Evolutionary conservation across 2,888 invertebrate genomes (phyloP), one percentile per base, ranked within the genome.

Genomic region (Tridacna crocea): DNA sequence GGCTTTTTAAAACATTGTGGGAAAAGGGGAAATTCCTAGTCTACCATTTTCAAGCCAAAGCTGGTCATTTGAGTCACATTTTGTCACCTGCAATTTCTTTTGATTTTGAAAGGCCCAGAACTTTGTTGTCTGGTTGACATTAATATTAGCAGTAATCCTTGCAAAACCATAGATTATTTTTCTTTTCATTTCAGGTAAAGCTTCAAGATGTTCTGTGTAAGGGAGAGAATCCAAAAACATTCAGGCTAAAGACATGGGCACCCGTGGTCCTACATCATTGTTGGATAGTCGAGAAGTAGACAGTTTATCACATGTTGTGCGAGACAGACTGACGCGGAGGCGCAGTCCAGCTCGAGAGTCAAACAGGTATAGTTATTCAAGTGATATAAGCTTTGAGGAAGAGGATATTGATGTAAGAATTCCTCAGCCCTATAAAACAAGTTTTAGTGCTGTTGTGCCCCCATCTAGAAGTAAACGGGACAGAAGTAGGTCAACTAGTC

Each of bases 371-470:
- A 82, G 83, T 73, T 82, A 73, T 60, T 65, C 73, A 10, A 77
- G 77, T 75, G 70, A 87, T 46, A 47, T 70, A 48, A 70, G 70
- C 51, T 47, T 26, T 12, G 83, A 85, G 3, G 83, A 87, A 36
- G 88, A 88, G 8, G 86, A 88, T 15, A 81, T 92, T 0, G 82
- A 83, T 22, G 82, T 87, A 26, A 82, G 90, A 36, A 88, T 93
- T 63, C 85, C 92, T 0, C 93, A 93, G 85, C 91, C 93, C 0
- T 93, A 93, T 84, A 87, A 91, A 51, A 93, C 93, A 51, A 93
- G 93, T 77, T 93, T 93, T 81, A 92, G 92, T 74, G 93, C 93
- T 0, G 90, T 92, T 27, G 87, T 90, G n/a, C 87, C 90, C 2
- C 92, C 92, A 11, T 81, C 87, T 19, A 86, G 88, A 36, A 79